Percentiles rank a stretch among this genome's conserved stretches.
phyloP scores from a whole-genome alignment of 2,888 invertebrate genomes.

The Agrochola macilenta region DNA sequence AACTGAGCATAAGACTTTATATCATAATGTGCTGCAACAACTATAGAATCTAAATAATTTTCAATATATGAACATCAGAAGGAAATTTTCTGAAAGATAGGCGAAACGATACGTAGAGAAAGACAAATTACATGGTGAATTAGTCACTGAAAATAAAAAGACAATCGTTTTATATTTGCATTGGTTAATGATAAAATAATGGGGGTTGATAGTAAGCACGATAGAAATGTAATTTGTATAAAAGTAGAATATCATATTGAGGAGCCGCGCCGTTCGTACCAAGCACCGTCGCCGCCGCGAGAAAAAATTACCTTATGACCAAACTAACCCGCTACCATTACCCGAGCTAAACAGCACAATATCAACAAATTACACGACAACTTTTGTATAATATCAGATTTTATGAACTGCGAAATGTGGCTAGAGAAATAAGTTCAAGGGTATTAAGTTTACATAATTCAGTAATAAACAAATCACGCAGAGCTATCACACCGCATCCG shows the following conservation, averaged over 20 bases:
- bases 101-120: not conserved
- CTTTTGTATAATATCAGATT: constrained; percentile 75
- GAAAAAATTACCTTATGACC: constrained; percentile 87
- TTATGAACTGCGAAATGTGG: constrained; percentile 75
- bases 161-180: constrained; percentile 81
- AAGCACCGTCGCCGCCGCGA: constrained; percentile 81
- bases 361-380: constrained; percentile 75
- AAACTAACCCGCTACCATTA: constrained; percentile 80
- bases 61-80: not conserved
- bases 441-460: constrained; percentile 60
- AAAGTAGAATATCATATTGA: constrained; percentile 85
- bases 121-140: constrained; percentile 68
- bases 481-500: constrained; percentile 69
- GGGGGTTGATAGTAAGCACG: constrained; percentile 87
- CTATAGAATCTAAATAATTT: constrained; percentile 6
- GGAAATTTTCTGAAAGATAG: not conserved
- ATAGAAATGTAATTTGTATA: constrained; percentile 90
- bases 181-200: constrained; percentile 89
- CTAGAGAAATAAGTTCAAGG: constrained; percentile 72
- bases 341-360: constrained; percentile 68
- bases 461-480: constrained; percentile 66
- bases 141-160: constrained; percentile 79
- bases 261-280: constrained; percentile 83
- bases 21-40: constrained; percentile 24
- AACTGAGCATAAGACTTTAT: constrained; percentile 7